Percentiles rank a stretch among this genome's conserved stretches.
Evolutionary conservation across 2,888 invertebrate species (phyloP).

Genomic region (Clanis bilineata): DNA sequence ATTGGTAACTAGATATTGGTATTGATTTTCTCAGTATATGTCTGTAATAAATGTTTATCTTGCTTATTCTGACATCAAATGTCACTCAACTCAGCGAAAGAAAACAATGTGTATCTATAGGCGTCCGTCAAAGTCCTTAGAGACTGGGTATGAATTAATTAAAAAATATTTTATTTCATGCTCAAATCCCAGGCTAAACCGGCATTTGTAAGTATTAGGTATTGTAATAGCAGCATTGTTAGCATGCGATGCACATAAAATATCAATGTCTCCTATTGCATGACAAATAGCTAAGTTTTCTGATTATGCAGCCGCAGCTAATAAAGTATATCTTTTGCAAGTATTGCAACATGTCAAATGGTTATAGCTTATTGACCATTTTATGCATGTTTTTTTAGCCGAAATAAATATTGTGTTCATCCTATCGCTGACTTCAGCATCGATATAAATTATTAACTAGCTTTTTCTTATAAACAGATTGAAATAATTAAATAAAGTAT

Average conservation of each 20-base stretch:
- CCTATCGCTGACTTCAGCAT: neutral
- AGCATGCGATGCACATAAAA: constrained; percentile 26
- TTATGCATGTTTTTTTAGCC: neutral
- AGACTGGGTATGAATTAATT: no score
- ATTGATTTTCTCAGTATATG: no score
- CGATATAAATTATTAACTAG: neutral
- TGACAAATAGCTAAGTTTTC: neutral
- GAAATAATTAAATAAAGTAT: neutral
- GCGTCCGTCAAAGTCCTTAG: no score
- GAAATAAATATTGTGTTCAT: neutral
- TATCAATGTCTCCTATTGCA: constrained; percentile 10
- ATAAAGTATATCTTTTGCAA: neutral
- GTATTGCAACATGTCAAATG: neutral
- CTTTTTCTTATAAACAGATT: neutral
- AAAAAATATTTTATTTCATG: constrained; percentile 60
- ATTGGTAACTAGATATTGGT: no score
- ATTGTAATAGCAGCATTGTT: constrained; percentile 19
- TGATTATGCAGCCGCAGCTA: neutral
- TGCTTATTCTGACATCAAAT: no score
- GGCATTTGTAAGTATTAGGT: constrained; percentile 63
- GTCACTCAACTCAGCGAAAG: no score
- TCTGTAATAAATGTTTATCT: no score
- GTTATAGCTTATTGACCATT: neutral
- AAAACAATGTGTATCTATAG: no score
- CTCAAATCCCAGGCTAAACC: constrained; percentile 69